Base-by-base conservation (phyloP, 2,113 vertebrate genomes). In the Cricetomys ansorgei region DNA sequence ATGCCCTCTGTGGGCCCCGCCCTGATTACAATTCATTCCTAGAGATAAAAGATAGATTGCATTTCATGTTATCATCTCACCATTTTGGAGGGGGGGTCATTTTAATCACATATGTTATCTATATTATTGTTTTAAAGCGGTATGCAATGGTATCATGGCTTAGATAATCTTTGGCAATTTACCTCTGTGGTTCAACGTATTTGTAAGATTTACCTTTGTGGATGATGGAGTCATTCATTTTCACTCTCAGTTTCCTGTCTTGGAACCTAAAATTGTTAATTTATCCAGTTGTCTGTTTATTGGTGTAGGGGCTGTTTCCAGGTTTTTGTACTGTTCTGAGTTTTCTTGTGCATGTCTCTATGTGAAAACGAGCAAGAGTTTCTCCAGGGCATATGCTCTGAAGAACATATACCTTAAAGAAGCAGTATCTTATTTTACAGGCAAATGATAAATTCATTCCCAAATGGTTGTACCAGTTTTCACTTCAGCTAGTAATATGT, bases 21-120 rank as follows among this genome's bases (percentile, higher is more conserved):
- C 79, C n/a, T 34, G 34, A 53, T n/a, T 43, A 89, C 40, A 34
- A 43, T 25, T 92, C 48, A 65, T 55, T 48, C 7, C 57, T 16
- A 90, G 59, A 81, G 37, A 34, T 62, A 34, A 89, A 34, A 9
- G 50, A 37, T 57, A 85, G 17, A 27, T 37, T 87, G 7, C 0
- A 5, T 37, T 89, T 81, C 67, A 21, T 62, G 25, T n/a, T 70
- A 45, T 89, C 15, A 75, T n/a, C 34, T 50, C 10, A n/a, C 31
- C 50, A 45, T 77, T 19, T 80, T 50, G 12, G 4, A 1, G 7
- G 1, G 57, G 2, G 80, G 19, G 48, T 70, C 43, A 73, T 88
- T 93, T 88, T 76, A 72, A 95, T 76, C 17, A 59, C n/a, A 53
- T n/a, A 50, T 80, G 65, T 84, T 83, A 83, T 12, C 76, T 55